Conservation (phyloP, 2,888 invertebrate species). For the Mystacides longicornis region DNA sequence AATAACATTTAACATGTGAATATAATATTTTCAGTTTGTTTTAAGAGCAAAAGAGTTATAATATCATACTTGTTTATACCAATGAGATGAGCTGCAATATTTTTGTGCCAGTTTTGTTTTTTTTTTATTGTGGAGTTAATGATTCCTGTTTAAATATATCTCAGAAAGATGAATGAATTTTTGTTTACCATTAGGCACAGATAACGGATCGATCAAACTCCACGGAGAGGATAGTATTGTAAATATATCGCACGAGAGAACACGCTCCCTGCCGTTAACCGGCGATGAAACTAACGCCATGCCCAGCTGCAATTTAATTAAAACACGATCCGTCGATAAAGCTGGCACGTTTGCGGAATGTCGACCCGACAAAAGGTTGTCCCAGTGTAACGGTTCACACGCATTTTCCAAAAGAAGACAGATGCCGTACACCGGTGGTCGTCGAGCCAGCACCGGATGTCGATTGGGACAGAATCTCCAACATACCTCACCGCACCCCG, state of each 20-base stretch:
- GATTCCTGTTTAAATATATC: too few relatives aligned
- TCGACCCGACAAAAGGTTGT: slow-evolving; percentile 27
- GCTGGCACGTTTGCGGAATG: slow-evolving; percentile 32
- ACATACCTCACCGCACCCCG: not conserved
- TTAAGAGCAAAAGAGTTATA: too few relatives aligned
- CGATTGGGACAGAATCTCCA: slow-evolving; percentile 27
- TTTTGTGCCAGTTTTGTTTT: too few relatives aligned
- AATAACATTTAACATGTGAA: too few relatives aligned
- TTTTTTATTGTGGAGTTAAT: too few relatives aligned
- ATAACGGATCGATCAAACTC: slow-evolving; percentile 1
- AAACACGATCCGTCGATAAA: slow-evolving; percentile 32
- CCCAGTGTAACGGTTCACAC: slow-evolving; percentile 21
- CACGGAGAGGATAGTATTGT: slow-evolving; percentile 23
- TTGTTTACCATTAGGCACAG: slow-evolving; percentile 6
- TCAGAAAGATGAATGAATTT: slow-evolving; percentile 10
- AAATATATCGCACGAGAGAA: slow-evolving; percentile 54
- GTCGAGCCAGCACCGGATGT: slow-evolving; percentile 44
- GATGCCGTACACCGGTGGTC: slow-evolving; percentile 19
- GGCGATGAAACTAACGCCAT: slow-evolving; percentile 44
- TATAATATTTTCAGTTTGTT: too few relatives aligned
- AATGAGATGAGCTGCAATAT: too few relatives aligned
- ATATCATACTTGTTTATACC: too few relatives aligned
- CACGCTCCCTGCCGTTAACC: slow-evolving; percentile 61
- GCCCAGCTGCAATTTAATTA: slow-evolving; percentile 30
- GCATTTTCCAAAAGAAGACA: slow-evolving; percentile 12